phyloP scores from a whole-genome alignment of 2,888 invertebrate genomes.

The Amaurobius ferox region DNA sequence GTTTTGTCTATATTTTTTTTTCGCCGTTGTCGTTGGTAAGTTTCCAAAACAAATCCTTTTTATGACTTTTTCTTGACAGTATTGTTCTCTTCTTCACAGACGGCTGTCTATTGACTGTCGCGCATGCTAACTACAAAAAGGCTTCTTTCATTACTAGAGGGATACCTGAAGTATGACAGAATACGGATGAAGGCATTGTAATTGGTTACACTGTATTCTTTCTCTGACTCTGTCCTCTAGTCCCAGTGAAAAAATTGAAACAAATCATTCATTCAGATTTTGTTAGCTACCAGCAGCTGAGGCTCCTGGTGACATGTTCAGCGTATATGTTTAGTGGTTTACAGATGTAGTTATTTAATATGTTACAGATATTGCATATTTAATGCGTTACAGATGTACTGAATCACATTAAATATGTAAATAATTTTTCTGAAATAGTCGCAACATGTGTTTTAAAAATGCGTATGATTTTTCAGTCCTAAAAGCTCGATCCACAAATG shows the following conservation, averaged over 20 bases:
- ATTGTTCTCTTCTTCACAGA: slow-evolving; percentile 46
- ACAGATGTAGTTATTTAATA: no score
- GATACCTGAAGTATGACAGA: slow-evolving; percentile 29
- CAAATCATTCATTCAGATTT: no score
- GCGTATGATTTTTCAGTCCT: no score
- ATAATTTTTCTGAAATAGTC: no score
- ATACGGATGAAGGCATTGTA: slow-evolving; percentile 23
- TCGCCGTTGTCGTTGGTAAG: slow-evolving; percentile 47
- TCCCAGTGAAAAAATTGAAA: neutral
- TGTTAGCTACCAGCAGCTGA: no score
- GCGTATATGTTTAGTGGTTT: no score
- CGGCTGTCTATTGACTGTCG: slow-evolving; percentile 32
- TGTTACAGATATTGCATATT: no score
- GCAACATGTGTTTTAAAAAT: no score
- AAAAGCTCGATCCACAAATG: no score
- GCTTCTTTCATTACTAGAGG: slow-evolving; percentile 18
- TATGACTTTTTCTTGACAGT: slow-evolving; percentile 50
- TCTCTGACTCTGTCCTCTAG: neutral
- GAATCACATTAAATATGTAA: no score
- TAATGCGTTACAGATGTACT: no score
- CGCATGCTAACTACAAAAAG: slow-evolving; percentile 8
- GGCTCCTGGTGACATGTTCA: no score
- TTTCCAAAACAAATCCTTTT: slow-evolving; percentile 64
- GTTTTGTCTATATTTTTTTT: slow-evolving; percentile 31
- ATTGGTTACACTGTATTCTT: slow-evolving; percentile 14